phyloP scores from a whole-genome alignment of 2,888 invertebrate species.

The Synanthedon vespiformis region DNA sequence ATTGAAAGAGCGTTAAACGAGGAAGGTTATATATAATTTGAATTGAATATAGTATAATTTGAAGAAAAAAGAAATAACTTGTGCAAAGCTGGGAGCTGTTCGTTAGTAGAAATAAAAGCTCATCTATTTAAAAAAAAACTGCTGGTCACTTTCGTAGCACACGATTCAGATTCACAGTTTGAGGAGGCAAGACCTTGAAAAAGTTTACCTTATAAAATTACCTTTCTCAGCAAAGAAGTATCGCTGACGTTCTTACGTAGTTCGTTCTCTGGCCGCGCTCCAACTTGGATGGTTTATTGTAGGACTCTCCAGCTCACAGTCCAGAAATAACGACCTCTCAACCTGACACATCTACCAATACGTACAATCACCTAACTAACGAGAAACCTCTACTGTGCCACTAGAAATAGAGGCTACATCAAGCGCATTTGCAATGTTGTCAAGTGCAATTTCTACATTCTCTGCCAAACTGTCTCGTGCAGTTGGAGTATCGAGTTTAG shows the following conservation, averaged over 20 bases:
- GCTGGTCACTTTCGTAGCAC: no score
- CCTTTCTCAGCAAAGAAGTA: neutral
- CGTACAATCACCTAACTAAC: neutral
- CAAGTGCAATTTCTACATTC: neutral
- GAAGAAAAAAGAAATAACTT: no score
- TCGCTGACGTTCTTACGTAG: neutral
- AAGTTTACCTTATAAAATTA: no score
- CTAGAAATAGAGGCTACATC: slow-evolving; percentile 3
- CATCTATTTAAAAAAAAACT: no score
- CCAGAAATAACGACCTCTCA: slow-evolving; percentile 36
- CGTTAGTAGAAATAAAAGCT: no score
- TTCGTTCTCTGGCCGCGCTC: slow-evolving; percentile 18
- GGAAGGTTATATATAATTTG: no score
- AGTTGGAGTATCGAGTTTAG: neutral
- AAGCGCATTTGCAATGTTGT: slow-evolving; percentile 7
- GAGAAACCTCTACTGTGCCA: slow-evolving; percentile 3
- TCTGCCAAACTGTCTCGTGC: neutral
- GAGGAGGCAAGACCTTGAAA: no score
- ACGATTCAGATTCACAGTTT: no score
- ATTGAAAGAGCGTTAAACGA: no score
- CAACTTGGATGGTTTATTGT: slow-evolving; percentile 25
- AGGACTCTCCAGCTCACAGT: slow-evolving; percentile 30
- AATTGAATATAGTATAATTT: no score
- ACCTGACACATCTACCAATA: slow-evolving; percentile 3
- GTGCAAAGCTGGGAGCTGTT: no score